Base-by-base conservation (phyloP, 2,797 vertebrate species). In the Acanthurus leucopareius region DNA sequence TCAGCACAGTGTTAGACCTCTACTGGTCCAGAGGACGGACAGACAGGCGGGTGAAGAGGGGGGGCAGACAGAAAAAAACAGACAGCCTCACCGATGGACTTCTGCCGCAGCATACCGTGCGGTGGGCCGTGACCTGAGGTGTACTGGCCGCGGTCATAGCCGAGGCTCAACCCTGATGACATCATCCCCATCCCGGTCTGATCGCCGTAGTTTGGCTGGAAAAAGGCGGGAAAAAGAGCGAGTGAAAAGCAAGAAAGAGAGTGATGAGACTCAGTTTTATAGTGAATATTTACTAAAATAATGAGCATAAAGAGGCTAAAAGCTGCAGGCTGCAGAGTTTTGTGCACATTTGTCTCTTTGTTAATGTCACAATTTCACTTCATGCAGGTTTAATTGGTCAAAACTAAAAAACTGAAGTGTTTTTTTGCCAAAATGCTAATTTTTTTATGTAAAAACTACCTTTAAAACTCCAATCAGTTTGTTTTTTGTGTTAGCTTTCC, bases 51-150 rank as follows among this genome's bases (percentile, higher is more conserved):
- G 89, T 64, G 40, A 42, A 10, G 32, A 35, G 69, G 74, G 77
- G 65, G 84, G 89, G 85, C 92, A 88, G 90, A 89, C 87, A 75
- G 72, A 35, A 69, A 84, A 76, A 75, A 89, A 90, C 91, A 92
- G 92, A 93, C 91, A 91, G 78, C 92, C 96, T 96, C 96, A 98
- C 97, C 97, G 82, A 98, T 97, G 75, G 97, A 98, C 86, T 98
- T 98, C 91, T 98, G 97, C 83, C 97, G 95, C 91, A 97, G 95
- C 96, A 98, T 97, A 91, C 97, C 96, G 86, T 97, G 97, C 73
- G 87, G 95, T 49, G 95, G 94, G 61, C 89, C 95, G 51, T 96
- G 95, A 49, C 95, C 95, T 63, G 97, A 95, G 81, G 94, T 89
- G 86, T 95, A 97, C 32, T 96, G 96, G 47, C 96, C 96, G 20